These are phyloP conservation scores for Elaphurus davidianus DNA, from an alignment of 2,113 vertebrate genomes.

Conservation along the genomic window DNA sequence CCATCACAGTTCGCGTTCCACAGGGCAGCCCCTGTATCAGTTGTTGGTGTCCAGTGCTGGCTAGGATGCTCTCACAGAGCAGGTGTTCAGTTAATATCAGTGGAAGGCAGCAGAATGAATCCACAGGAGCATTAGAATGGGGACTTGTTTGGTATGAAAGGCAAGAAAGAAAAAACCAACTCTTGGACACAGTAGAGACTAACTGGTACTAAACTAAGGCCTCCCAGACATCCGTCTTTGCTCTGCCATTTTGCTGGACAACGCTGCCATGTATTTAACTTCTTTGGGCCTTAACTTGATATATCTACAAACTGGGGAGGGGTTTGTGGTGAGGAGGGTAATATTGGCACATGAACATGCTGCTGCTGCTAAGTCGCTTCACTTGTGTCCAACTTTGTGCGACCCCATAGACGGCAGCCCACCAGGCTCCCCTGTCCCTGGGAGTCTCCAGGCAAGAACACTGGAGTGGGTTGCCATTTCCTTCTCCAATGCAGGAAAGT, in stretches of 20 bases:
- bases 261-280: background rate
- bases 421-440: too few species aligned
- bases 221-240: background rate
- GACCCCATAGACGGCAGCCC: too few species aligned
- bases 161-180: background rate
- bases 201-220: background rate
- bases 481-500: too few species aligned
- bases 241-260: background rate
- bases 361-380: too few species aligned
- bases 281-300: background rate
- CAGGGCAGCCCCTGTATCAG: background rate
- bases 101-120: background rate
- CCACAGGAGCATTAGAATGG: background rate
- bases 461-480: too few species aligned
- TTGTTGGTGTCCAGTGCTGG: background rate
- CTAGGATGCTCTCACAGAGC: background rate
- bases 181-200: background rate
- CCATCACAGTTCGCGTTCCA: background rate
- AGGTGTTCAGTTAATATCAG: background rate
- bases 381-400: too few species aligned
- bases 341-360: background rate
- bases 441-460: too few species aligned
- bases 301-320: background rate
- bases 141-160: background rate
- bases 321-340: background rate